Evolutionary conservation across 2,888 invertebrate species (phyloP).

Genomic region (Acleris literana): DNA sequence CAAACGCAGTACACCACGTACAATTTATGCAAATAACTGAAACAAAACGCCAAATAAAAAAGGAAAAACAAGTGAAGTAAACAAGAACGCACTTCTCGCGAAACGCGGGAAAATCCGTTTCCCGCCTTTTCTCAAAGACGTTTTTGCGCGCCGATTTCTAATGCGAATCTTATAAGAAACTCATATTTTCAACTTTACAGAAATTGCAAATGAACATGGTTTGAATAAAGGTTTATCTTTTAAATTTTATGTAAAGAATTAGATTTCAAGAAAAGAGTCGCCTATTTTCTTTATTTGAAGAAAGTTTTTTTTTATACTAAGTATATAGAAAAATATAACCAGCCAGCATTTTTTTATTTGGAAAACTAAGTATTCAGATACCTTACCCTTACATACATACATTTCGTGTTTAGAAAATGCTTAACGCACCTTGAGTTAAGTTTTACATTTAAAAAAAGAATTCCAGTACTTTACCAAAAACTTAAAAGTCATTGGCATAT

Average conservation of each 20-base stretch:
- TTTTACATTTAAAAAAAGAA: too few relatives aligned
- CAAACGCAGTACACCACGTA: conserved; percentile 6
- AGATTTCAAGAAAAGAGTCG: too few relatives aligned
- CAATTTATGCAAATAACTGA: conserved; percentile 13
- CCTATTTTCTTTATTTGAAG: too few relatives aligned
- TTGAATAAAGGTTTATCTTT: too few relatives aligned
- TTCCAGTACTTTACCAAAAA: too few relatives aligned
- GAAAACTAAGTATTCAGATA: conserved; percentile 41
- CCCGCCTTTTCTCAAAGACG: conserved; percentile 72
- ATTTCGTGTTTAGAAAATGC: too few relatives aligned
- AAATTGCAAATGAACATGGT: too few relatives aligned
- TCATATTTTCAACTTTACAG: too few relatives aligned
- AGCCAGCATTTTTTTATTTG: conserved; percentile 28
- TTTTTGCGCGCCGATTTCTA: conserved; percentile 58
- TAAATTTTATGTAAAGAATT: too few relatives aligned
- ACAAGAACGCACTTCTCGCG: conserved; percentile 76
- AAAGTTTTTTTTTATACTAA: not conserved
- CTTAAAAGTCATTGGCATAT: too few relatives aligned
- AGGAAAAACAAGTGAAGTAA: conserved; percentile 60
- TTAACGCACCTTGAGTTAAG: too few relatives aligned
- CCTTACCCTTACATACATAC: conserved; percentile 64
- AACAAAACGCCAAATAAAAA: conserved; percentile 37
- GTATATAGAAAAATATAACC: conserved; percentile 16
- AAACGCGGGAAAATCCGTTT: conserved; percentile 79
- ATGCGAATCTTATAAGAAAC: conserved; percentile 67